Evolutionary conservation across 2,113 vertebrate species (phyloP).

Genomic region (Platichthys stellatus): DNA sequence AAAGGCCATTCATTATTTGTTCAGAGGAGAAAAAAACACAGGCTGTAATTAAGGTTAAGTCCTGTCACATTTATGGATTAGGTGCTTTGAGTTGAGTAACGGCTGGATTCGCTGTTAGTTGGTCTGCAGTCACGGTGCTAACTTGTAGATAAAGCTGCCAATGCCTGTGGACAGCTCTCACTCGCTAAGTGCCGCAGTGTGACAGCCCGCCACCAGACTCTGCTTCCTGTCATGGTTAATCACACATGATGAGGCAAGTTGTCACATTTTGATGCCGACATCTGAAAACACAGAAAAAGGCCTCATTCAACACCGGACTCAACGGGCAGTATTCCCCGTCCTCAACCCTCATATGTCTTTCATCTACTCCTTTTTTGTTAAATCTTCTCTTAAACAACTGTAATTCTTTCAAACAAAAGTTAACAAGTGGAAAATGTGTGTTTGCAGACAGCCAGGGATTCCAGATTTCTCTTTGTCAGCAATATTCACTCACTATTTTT

Average conservation of each 20-base stretch:
- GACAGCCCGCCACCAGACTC: slow-evolving; percentile 39
- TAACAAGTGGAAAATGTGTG: no score
- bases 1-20: slow-evolving; percentile 19
- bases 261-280: slow-evolving; percentile 35
- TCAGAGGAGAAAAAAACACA: not conserved
- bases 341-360: not conserved
- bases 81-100: slow-evolving; percentile 1
- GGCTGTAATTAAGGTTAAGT: slow-evolving; percentile 28
- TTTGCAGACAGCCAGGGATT: no score
- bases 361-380: not conserved
- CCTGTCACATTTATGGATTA: slow-evolving; percentile 23
- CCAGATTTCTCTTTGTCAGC: no score
- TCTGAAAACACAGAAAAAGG: slow-evolving; percentile 14
- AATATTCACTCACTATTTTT: no score
- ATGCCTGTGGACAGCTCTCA: slow-evolving; percentile 13
- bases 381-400: not conserved
- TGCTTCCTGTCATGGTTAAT: slow-evolving; percentile 51
- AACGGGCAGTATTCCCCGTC: not conserved
- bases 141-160: slow-evolving; percentile 20
- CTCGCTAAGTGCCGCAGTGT: slow-evolving; percentile 9
- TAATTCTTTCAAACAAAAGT: no score
- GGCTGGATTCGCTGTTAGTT: not conserved
- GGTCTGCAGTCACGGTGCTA: not conserved
- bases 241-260: slow-evolving; percentile 22
- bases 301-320: slow-evolving; percentile 3